Base-by-base conservation (phyloP, 2,888 invertebrate species). In the Nomada hirtipes region DNA sequence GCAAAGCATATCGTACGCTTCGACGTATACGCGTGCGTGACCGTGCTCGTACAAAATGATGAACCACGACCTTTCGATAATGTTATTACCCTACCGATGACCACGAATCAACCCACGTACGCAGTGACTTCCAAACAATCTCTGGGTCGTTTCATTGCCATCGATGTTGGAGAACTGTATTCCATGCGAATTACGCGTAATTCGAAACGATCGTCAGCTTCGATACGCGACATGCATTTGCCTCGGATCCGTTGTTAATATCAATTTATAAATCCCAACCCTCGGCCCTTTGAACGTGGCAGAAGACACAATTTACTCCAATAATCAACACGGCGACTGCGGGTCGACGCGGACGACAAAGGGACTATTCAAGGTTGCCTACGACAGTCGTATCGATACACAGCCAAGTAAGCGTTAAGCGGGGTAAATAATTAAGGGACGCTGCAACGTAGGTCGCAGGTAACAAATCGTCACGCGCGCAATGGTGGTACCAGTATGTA, bases 71-170 rank as follows among this genome's bases (percentile, higher is more conserved):
- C 72, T 55, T 61, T 72, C 60, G 61, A 63, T 23, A 59, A 67
- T 71, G 60, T 26, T 79, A 71, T 67, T 77, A 71, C 44, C 42
- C 71, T 52, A 63, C 73, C 78, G 72, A 55, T 23, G 50, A 36
- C 29, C 18, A 78, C 50, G 78, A 65, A 76, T 79, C 79, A 70
- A 65, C 64, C 65, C 13, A 11, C 18, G 50, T 61, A 64, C 60
- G 63, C n/a, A 11, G 52, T 59, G 64, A 63, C 57, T 69, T 68
- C 63, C 50, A 2, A 13, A 11, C 47, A 52, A 60, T 69, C 26
- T 64, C 23, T 36, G 53, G n/a, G 23, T 47, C 50, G 67, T 36
- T 78, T 72, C 57, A 63, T 69, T 59, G 68, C 50, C 36, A 13
- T 15, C 60, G 57, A 53, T 60, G 26, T 36, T 11, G 60, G 23